A percentile compares a stretch with the other conserved stretches of the same genome.
Evolutionary conservation across 64 coral and sea anemone genomes (phyloP).

Genomic region (Astreopora myriophthalma): DNA sequence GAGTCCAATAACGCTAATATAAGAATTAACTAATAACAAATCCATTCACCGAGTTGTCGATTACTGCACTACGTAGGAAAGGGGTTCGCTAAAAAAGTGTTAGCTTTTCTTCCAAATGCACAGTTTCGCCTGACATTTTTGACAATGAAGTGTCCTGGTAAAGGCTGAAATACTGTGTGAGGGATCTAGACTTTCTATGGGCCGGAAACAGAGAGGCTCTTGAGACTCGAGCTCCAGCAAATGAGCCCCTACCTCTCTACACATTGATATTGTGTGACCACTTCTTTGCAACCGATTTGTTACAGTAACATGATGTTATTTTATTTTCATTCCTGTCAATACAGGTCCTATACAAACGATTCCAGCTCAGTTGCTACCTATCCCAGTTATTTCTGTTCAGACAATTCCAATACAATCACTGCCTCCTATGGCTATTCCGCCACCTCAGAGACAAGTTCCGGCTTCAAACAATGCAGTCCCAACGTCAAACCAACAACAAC

Average conservation of each 20-base stretch:
- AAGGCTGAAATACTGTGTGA: too few species aligned
- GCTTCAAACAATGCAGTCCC: background rate
- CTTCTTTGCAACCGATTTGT: background rate
- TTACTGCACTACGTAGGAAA: too few species aligned
- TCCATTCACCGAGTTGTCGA: too few species aligned
- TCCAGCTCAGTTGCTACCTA: background rate
- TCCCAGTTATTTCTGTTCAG: conserved; percentile 26
- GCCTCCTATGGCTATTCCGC: background rate
- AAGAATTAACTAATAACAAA: too few species aligned
- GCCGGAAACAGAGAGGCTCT: too few species aligned
- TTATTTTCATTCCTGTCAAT: background rate
- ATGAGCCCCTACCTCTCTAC: background rate
- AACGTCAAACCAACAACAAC: background rate
- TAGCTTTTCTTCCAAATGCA: too few species aligned
- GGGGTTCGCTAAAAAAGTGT: too few species aligned
- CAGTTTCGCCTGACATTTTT: too few species aligned
- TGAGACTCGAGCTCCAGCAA: too few species aligned
- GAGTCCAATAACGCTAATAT: too few species aligned
- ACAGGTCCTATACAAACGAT: background rate
- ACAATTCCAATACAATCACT: conserved; percentile 5
- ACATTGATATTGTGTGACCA: background rate
- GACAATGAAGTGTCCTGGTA: too few species aligned
- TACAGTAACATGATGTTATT: background rate
- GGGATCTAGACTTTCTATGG: too few species aligned
- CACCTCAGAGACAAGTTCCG: background rate